Conservation (phyloP, 2,888 invertebrate genomes). For the Tortricodes alternella region DNA sequence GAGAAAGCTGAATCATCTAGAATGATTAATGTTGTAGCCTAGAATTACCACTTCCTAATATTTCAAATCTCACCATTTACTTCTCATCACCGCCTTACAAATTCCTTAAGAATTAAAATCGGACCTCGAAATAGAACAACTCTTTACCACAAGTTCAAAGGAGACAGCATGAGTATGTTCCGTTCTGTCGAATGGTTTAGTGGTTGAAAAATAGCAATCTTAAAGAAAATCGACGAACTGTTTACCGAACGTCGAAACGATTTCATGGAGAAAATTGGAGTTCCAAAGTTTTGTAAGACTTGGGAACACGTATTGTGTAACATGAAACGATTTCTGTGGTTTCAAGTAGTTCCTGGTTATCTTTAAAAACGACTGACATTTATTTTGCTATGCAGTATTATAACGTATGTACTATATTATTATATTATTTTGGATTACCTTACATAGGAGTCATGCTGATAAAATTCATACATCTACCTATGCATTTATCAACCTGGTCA, state of each 20-base stretch:
- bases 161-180: conserved; percentile 3
- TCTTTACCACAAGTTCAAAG: conserved; percentile 3
- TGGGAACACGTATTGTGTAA: conserved; percentile 7
- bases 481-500: no score
- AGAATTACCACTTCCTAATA: no score
- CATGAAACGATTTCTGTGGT: background rate
- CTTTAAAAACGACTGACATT: no score
- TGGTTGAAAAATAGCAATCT: conserved; percentile 21
- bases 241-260: conserved; percentile 16
- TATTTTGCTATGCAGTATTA: no score
- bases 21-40: no score
- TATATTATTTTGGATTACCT: no score
- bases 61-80: background rate
- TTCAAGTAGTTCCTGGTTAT: background rate
- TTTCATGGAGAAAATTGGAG: conserved; percentile 28
- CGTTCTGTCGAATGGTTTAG: background rate
- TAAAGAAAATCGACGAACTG: conserved; percentile 17
- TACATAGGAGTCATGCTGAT: no score
- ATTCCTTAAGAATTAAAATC: conserved; percentile 1
- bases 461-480: no score
- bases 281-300: conserved; percentile 13
- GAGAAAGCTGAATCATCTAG: no score
- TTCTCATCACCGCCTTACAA: background rate
- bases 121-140: conserved; percentile 5
- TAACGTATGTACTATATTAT: no score